Conservation (phyloP, 1,140 invertebrate genomes). For the Drusus annulatus region DNA sequence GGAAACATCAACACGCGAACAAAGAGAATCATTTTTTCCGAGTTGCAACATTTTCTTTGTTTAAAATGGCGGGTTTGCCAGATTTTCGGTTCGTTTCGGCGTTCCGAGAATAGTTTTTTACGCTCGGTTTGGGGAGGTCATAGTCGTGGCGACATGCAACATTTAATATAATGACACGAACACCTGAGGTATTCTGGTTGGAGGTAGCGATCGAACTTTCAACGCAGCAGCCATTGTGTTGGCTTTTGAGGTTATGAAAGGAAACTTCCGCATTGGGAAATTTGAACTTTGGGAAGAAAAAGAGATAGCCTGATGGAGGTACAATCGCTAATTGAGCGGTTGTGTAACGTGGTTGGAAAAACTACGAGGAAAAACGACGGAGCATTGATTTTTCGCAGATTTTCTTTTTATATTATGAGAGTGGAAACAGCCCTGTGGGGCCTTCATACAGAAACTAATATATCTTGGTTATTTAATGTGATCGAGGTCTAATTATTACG, state of each 20-base stretch:
- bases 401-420: no score
- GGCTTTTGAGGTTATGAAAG: background rate
- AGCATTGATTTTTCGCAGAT: no score
- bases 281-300: background rate
- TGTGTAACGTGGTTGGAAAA: no score
- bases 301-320: no score
- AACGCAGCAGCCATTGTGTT: background rate
- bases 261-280: background rate
- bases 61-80: background rate
- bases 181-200: background rate
- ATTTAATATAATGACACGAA: conserved; percentile 11
- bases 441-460: no score
- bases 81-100: background rate
- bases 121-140: background rate
- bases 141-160: background rate
- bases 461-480: no score
- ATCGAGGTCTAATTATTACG: no score
- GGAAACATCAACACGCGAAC: background rate
- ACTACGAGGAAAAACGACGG: no score
- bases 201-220: background rate
- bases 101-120: background rate
- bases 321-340: no score
- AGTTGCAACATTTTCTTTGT: conserved; percentile 7
- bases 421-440: no score
- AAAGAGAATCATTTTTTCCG: background rate